Evolutionary conservation across 2,113 vertebrate genomes (phyloP), one percentile per base, ranked within the genome.

Genomic region (Gallinago undulata): DNA sequence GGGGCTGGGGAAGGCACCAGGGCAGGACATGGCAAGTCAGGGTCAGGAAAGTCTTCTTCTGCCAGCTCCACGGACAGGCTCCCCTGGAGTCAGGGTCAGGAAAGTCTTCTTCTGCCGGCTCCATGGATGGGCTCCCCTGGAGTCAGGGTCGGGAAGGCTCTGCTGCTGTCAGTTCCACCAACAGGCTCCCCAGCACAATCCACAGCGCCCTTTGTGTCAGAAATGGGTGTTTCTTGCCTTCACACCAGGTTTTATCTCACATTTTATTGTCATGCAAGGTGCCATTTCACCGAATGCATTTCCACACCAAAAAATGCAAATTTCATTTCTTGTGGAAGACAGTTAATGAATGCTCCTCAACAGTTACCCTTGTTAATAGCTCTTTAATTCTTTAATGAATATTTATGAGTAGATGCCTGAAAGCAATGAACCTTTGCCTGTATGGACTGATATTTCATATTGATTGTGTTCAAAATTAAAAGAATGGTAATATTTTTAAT

Each of bases 351-450:
- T 57, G 83, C 85, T 83, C 47, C 79, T 94, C 79, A 74, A 47
- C 90, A 85, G 88, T 70, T 77, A 47, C 85, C 74, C 82, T 90
- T 35, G 50, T 56, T 80, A 92, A 86, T 78, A 95, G 90, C 68
- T 70, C 79, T 90, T 72, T 92, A 86, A 89, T 96, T 89, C 93
- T 56, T 73, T 94, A 78, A 94, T 90, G 83, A 86, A 90, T 96
- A 92, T 95, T 93, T 92, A 94, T 91, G 85, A 94, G 51, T 0
- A 0, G 63, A 50, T 88, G 59, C 47, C 87, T 90, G 94, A 77
- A 85, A 92, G 89, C 59, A 16, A 4, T 37, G 74, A 87, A 50
- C 87, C 78, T 69, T 50, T 78, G 57, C 24, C 48, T 28, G 37
- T 37, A 50, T 45, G 57, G 81, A 31, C 57, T 28, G 59, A 75